A percentile compares a stretch with the other conserved stretches of the same genome.
Evolutionary conservation across 2,888 invertebrate species (phyloP).

Genomic region (Autographa gamma): DNA sequence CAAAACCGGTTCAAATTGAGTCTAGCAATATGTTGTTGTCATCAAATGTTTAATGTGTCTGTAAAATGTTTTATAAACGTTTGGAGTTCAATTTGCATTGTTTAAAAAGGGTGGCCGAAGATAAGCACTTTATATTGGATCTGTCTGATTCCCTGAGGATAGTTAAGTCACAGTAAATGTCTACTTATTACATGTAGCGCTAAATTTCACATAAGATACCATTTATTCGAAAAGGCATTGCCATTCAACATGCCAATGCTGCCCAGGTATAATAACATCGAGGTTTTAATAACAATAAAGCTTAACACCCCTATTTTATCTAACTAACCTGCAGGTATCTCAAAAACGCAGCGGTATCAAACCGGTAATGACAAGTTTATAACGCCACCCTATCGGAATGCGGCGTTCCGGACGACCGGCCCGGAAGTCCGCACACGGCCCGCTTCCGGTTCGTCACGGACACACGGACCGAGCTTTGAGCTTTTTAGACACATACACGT

Average conservation of each 20-base stretch:
- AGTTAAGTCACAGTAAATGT: too few species aligned
- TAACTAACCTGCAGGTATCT: background rate
- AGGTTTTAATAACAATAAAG: too few species aligned
- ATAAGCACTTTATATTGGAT: too few species aligned
- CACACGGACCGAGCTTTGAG: constrained; percentile 52
- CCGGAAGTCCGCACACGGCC: constrained; percentile 70
- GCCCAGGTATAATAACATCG: too few species aligned
- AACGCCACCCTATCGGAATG: constrained; percentile 62
- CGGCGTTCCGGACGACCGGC: constrained; percentile 56
- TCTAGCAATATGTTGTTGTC: constrained; percentile 51
- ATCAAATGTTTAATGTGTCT: constrained; percentile 39
- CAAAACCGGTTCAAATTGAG: constrained; percentile 68
- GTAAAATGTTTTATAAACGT: constrained; percentile 13
- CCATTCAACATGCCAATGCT: too few species aligned
- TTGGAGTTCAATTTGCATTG: too few species aligned
- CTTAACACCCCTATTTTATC: background rate
- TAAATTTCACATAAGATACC: too few species aligned
- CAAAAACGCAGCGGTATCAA: constrained; percentile 28
- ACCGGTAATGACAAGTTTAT: constrained; percentile 41
- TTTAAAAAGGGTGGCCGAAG: too few species aligned
- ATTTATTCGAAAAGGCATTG: too few species aligned
- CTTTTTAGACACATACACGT: constrained; percentile 37
- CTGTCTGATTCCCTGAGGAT: too few species aligned
- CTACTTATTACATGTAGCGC: too few species aligned
- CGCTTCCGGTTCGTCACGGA: constrained; percentile 66